These are phyloP conservation scores for Trichonephila clavata DNA, from an alignment of 1,140 invertebrate species.

Conservation along the genomic window DNA sequence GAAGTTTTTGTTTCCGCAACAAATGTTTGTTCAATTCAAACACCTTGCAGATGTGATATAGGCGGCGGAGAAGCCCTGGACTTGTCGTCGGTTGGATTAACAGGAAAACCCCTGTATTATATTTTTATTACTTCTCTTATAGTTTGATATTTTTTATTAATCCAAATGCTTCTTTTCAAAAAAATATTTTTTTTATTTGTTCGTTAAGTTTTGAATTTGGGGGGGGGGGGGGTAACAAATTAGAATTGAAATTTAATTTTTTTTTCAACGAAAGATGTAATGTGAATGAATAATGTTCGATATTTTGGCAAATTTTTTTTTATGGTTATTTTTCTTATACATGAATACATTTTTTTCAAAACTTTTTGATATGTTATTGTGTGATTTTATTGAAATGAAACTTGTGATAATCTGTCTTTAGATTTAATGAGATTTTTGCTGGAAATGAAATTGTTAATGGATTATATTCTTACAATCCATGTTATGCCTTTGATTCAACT, in stretches of 20 bases:
- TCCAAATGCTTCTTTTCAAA: no score
- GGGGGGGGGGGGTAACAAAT: no score
- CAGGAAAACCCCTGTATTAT: neutral
- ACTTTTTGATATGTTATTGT: no score
- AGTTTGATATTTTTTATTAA: no score
- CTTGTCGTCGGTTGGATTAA: slow-evolving; percentile 2
- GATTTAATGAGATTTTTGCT: slow-evolving; percentile 33
- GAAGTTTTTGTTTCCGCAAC: neutral
- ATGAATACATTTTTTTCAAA: no score
- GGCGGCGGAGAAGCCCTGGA: neutral
- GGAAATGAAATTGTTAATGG: neutral
- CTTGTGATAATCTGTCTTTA: neutral
- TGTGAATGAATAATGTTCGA: no score
- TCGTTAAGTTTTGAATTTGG: no score
- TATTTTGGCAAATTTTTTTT: no score
- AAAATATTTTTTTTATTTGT: no score
- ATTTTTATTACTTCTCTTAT: neutral
- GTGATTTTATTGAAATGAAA: neutral
- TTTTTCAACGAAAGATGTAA: no score
- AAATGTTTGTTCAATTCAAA: neutral
- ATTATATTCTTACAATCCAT: slow-evolving; percentile 67
- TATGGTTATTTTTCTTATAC: no score
- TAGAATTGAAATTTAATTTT: no score
- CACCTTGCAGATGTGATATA: slow-evolving; percentile 44
- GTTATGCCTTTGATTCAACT: slow-evolving; percentile 43